Evolutionary conservation across 2,888 invertebrate species (phyloP), one percentile per base, ranked within the genome.

Genomic region (Galeopsomyia nigrocyanea): DNA sequence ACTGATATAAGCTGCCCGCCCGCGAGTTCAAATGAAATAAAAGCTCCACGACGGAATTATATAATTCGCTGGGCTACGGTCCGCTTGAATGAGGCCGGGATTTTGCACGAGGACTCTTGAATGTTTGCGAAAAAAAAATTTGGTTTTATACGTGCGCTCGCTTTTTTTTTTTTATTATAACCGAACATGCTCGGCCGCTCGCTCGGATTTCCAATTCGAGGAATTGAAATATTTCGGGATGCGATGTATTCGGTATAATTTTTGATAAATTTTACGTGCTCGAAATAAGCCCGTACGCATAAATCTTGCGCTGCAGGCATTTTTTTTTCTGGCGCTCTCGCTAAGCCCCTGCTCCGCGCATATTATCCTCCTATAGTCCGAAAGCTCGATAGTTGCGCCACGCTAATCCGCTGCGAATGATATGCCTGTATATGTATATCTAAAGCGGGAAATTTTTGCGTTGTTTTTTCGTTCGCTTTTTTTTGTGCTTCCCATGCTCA

Each of bases 321-420:
- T 75, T 72, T 39, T 72, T 72, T 58, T 63, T 53, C 72, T 63
- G 39, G 26, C 26, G n/a, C 26, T 5, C 39, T 3, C 39, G 39
- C 39, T 65, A 69, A 71, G 66, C 68, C 51, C 46, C 63, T 65
- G 66, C 66, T 57, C 64, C 61, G 47, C 56, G 64, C 61, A 60
- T 61, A 74, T 74, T 74, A 74, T 74, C 61, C 70, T 53, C 51
- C 71, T 66, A 74, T 68, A 46, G 57, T 67, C 66, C 31, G 65
- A 22, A 65, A 31, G 19, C 74, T 61, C 73, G 79, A 83, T 82
- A 82, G 81, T 80, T 80, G 7, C 78, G 79, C 79, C 73, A 81
- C 78, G 79, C 79, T 84, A 83, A 84, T 82, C 82, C 74, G 21
- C 81, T 21, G 17, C 21, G 16, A 39, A 39, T 39, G 39, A 53